Evolutionary conservation across 2,113 vertebrate species (phyloP), one percentile per base, ranked within the genome.

Genomic region (Leptobrachium leishanense): DNA sequence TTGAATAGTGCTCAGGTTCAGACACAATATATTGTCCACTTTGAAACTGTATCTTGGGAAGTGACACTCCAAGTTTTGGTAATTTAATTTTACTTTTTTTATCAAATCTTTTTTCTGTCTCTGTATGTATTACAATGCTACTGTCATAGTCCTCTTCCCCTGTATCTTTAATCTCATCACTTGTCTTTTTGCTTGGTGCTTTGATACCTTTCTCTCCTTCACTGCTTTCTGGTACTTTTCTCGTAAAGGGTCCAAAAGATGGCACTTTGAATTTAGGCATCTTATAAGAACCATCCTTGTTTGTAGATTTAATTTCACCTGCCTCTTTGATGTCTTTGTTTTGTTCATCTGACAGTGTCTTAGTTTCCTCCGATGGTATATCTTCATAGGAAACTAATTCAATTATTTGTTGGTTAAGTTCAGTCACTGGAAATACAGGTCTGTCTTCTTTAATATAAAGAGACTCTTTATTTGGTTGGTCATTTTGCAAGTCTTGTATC

Each of bases 221-320:
- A 74, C 43, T 77, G 63, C 15, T 8, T 0, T 2, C 20, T 75
- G 72, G 75, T 43, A 2, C 68, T 82, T 82, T 82, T 55, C 83
- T 86, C 79, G 71, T 54, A 0, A 86, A 88, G 72, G 85, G 74
- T 2, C 82, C 83, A 5, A 90, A 90, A 1, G 88, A 86, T 0
- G 87, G 90, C 2, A 87, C 68, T 80, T 87, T 90, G 68, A 92
- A 88, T 83, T 85, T 90, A 55, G 87, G 83, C 59, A 87, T 84
- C 70, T 84, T 89, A 62, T 82, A 68, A 57, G 81, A 85, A 1
- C 73, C 64, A 43, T 87, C 86, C 53, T 82, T 86, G 0, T 71
- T 53, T 81, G 4, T 62, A 72, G 67, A 64, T 81, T 70, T 8
- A 40, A 20, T 46, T 53, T 78, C 54, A 0, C 15, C 5, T 0